Evolutionary conservation across 2,113 vertebrate genomes (phyloP).

Genomic region (Thermophis baileyi): DNA sequence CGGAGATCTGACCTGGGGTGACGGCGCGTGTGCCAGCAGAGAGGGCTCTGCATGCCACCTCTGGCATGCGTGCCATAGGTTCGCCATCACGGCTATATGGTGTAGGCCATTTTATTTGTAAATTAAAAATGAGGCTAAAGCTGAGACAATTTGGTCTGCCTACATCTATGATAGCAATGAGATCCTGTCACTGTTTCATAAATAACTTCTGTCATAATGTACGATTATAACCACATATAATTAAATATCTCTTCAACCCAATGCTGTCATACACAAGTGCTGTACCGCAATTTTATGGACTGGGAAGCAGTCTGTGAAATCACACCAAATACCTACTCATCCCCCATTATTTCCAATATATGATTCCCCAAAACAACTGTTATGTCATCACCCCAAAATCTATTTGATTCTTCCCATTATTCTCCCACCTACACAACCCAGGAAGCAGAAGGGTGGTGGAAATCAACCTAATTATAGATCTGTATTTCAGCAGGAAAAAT

Average conservation of each 20-base stretch:
- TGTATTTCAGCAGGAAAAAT: not conserved
- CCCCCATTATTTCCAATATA: not conserved
- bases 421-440: not conserved
- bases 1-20: no score
- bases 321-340: not conserved
- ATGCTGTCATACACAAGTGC: not conserved
- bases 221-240: not conserved
- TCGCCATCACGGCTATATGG: no score
- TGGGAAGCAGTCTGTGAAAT: not conserved
- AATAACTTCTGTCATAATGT: not conserved
- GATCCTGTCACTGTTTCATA: not conserved
- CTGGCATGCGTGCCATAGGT: no score
- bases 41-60: no score
- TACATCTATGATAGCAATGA: not conserved
- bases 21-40: no score
- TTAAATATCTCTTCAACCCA: not conserved
- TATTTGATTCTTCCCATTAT: not conserved
- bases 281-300: not conserved
- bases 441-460: not conserved
- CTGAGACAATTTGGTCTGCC: not conserved
- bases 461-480: not conserved
- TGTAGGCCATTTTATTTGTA: not conserved
- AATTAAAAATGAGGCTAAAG: not conserved
- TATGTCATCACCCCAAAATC: not conserved
- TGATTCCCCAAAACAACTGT: not conserved